Conservation (phyloP, 2,888 invertebrate genomes). For the Mamestra brassicae region DNA sequence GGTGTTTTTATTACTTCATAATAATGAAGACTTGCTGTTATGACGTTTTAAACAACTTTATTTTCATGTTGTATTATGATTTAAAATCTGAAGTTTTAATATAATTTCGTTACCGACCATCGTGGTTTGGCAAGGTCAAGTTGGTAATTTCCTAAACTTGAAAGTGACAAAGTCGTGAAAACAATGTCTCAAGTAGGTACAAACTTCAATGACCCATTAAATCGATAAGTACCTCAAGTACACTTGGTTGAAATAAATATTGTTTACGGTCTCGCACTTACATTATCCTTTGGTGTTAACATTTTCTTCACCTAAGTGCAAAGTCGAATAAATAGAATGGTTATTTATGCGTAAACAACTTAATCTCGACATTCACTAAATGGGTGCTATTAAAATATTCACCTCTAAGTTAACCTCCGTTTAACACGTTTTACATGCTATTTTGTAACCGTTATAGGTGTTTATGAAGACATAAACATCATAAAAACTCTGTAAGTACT, state of each 20-base stretch:
- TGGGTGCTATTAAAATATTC: constrained; percentile 44
- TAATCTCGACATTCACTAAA: constrained; percentile 58
- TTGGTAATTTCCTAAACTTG: not conserved
- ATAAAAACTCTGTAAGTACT: not conserved
- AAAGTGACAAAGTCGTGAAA: constrained; percentile 14
- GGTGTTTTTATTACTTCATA: not conserved
- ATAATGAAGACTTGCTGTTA: not conserved
- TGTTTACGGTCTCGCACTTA: constrained; percentile 42
- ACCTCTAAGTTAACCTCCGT: constrained; percentile 55
- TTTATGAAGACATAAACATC: constrained; percentile 3
- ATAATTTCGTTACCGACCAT: not conserved
- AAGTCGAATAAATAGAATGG: constrained; percentile 45
- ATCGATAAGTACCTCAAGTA: constrained; percentile 25
- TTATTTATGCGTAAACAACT: constrained; percentile 55
- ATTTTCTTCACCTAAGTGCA: constrained; percentile 49
- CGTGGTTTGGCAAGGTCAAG: not conserved
- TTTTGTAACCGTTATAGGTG: constrained; percentile 17
- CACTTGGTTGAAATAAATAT: constrained; percentile 25
- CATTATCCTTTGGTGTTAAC: constrained; percentile 57
- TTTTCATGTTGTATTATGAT: not conserved
- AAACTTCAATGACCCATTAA: constrained; percentile 37
- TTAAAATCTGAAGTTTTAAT: not conserved
- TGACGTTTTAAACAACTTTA: not conserved
- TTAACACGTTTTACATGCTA: constrained; percentile 24
- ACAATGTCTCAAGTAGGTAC: constrained; percentile 9